Evolutionary conservation across 2,797 vertebrate genomes (phyloP).

Genomic region (Peromyscus eremicus): DNA sequence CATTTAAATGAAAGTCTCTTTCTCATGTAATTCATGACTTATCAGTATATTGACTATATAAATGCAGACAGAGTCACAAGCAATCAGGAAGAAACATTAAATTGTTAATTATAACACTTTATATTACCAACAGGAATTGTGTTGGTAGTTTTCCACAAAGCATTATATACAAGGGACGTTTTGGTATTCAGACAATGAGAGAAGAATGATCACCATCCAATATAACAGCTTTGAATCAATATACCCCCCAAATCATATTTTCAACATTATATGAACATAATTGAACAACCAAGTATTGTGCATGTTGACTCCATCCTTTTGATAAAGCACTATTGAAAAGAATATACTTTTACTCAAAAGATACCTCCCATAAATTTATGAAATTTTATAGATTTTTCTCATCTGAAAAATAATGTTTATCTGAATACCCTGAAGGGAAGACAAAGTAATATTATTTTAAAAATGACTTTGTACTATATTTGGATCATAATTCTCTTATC

Average conservation of each 20-base stretch:
- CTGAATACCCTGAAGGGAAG: slow-evolving; percentile 63
- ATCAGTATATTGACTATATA: slow-evolving; percentile 26
- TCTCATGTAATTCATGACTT: slow-evolving; percentile 64
- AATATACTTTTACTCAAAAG: slow-evolving; percentile 53
- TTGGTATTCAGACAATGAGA: slow-evolving; percentile 70
- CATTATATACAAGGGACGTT: slow-evolving; percentile 70
- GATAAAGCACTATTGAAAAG: not conserved
- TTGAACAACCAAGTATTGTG: not conserved
- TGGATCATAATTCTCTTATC: not conserved
- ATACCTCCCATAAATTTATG: slow-evolving; percentile 34
- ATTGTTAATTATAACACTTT: slow-evolving; percentile 82
- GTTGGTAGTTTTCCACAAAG: slow-evolving; percentile 80
- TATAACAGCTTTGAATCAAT: slow-evolving; percentile 81
- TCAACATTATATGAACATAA: not conserved
- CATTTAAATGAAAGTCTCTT: slow-evolving; percentile 61
- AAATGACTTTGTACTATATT: not conserved
- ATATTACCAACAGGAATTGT: slow-evolving; percentile 76
- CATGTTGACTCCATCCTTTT: not conserved
- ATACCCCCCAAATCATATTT: slow-evolving; percentile 41
- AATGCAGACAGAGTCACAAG: slow-evolving; percentile 67
- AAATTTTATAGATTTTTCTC: slow-evolving; percentile 75
- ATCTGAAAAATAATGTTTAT: slow-evolving; percentile 60
- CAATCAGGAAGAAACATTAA: slow-evolving; percentile 80
- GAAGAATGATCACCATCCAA: slow-evolving; percentile 81
- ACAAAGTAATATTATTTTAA: not conserved